phyloP scores from a whole-genome alignment of 2,888 invertebrate species.

The Mesorhabditis spiculigera region DNA sequence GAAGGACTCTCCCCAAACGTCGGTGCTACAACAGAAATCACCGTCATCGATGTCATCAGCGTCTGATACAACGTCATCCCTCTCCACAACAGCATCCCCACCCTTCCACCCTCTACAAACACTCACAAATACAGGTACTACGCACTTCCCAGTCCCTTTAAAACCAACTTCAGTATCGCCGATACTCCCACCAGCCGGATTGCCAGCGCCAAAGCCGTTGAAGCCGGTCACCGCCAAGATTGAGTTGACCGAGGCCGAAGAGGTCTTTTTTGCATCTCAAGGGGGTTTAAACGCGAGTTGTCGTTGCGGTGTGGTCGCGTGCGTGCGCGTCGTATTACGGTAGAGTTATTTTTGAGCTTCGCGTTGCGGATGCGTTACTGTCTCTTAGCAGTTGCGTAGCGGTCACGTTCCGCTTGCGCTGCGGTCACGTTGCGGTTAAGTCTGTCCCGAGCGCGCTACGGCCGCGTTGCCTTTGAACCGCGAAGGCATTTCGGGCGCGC shows the following conservation, averaged over 20 bases:
- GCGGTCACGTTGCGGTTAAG: too few relatives aligned
- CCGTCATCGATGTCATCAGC: slow-evolving; percentile 30
- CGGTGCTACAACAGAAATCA: neutral
- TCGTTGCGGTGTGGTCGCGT: neutral
- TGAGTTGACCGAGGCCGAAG: slow-evolving; percentile 3
- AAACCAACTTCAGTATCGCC: neutral
- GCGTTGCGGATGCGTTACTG: too few relatives aligned
- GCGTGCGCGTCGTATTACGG: too few relatives aligned
- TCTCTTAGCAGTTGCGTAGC: too few relatives aligned
- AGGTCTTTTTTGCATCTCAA: neutral
- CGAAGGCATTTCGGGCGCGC: too few relatives aligned
- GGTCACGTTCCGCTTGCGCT: too few relatives aligned
- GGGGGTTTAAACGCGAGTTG: neutral
- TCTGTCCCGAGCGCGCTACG: too few relatives aligned
- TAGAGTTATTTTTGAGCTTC: too few relatives aligned
- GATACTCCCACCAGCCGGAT: slow-evolving; percentile 12
- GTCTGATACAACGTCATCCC: slow-evolving; percentile 38
- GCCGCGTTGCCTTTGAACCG: too few relatives aligned
- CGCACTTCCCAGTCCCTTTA: neutral
- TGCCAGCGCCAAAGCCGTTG: slow-evolving; percentile 31
- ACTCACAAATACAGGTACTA: neutral
- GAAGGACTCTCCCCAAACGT: neutral
- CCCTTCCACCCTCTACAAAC: slow-evolving; percentile 11
- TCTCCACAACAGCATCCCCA: slow-evolving; percentile 24
- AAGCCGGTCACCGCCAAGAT: slow-evolving; percentile 13